These are phyloP conservation scores for Euura saliciscinereae DNA, from an alignment of 1,140 invertebrate genomes.

Conservation along the genomic window DNA sequence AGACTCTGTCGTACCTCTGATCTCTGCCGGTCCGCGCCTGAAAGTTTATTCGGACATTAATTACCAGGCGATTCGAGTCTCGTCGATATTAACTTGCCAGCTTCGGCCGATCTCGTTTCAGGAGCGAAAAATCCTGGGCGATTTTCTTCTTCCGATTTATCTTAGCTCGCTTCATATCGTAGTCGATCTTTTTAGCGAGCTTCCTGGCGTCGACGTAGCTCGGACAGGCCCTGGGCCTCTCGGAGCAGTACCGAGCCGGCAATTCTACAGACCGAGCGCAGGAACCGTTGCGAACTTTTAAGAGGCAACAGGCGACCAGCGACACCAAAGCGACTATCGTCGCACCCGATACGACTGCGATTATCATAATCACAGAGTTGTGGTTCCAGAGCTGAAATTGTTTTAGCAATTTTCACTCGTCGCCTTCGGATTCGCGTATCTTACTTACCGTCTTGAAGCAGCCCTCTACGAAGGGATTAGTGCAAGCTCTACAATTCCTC, in stretches of 20 bases:
- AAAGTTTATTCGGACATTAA: not conserved
- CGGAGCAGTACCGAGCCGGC: not conserved
- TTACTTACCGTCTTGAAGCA: slow-evolving; percentile 28
- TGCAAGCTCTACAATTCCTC: slow-evolving; percentile 46
- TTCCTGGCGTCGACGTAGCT: not conserved
- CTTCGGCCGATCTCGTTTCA: not conserved
- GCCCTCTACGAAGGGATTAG: slow-evolving; percentile 48
- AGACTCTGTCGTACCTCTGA: not conserved
- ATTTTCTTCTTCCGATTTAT: not conserved
- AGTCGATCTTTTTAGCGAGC: not conserved
- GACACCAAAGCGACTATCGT: not conserved
- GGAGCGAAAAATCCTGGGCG: not conserved
- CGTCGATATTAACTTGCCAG: not conserved
- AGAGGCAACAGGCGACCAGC: not conserved
- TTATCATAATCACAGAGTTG: not conserved
- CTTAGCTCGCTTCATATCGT: not conserved
- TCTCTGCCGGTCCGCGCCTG: not conserved
- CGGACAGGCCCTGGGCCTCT: not conserved
- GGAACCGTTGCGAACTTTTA: not conserved
- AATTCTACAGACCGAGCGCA: not conserved
- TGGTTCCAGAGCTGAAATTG: not conserved
- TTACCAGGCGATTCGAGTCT: not conserved
- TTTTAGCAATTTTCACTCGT: not conserved
- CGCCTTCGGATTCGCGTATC: not conserved
- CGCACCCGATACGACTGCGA: not conserved